Percentiles rank a stretch among this genome's conserved stretches.
Evolutionary conservation across 1,140 invertebrate species (phyloP).

Genomic region (Bathynomus jamesi): DNA sequence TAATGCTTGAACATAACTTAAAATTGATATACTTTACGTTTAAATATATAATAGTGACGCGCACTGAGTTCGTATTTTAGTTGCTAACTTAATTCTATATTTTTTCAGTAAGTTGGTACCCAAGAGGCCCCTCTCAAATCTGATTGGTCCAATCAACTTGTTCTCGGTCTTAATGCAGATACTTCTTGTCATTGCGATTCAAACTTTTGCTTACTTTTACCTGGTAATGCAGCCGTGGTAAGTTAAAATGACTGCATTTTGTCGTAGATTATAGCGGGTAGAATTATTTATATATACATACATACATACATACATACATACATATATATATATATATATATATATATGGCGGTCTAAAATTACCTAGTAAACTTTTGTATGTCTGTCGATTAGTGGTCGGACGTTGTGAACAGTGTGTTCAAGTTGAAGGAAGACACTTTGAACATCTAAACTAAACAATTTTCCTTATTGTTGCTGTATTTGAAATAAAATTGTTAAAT

Average conservation of each 20-base stretch:
- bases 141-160: slow-evolving; percentile 1
- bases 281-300: not conserved
- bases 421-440: no score
- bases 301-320: not conserved
- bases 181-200: slow-evolving; percentile 1
- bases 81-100: not conserved
- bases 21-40: not conserved
- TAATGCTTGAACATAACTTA: not conserved
- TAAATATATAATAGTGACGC: not conserved
- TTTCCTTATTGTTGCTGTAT: no score
- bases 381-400: no score
- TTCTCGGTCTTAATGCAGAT: slow-evolving; percentile 9
- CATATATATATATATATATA: no score
- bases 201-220: slow-evolving; percentile 5
- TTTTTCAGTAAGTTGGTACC: not conserved
- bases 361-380: no score
- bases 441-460: no score
- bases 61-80: not conserved
- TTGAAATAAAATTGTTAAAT: no score
- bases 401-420: no score
- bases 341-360: no score
- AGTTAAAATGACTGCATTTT: not conserved
- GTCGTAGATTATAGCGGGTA: not conserved
- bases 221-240: slow-evolving; percentile 7
- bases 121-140: not conserved